Evolutionary conservation across 1,140 invertebrate species (phyloP).

Genomic region (Maconellicoccus hirsutus): DNA sequence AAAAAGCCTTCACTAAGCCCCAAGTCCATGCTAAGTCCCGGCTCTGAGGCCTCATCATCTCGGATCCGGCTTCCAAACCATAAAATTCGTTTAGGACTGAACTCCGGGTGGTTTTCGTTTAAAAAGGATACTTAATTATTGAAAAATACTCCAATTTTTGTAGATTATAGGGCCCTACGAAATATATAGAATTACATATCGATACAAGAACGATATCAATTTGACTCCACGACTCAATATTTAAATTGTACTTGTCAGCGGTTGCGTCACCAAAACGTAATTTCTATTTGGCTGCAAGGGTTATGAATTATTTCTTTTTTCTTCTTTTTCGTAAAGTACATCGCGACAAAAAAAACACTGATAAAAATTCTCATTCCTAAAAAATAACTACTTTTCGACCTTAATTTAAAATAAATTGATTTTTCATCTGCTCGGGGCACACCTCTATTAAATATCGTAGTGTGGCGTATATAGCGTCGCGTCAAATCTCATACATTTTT

Average conservation of each 20-base stretch:
- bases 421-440: neutral
- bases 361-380: neutral
- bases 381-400: slow-evolving; percentile 4
- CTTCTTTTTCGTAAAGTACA: too few relatives aligned
- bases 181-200: too few relatives aligned
- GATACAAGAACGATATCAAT: too few relatives aligned
- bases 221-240: neutral
- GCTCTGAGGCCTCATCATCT: too few relatives aligned
- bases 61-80: too few relatives aligned
- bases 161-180: too few relatives aligned
- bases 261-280: neutral
- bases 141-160: too few relatives aligned
- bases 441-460: neutral
- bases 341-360: neutral
- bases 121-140: too few relatives aligned
- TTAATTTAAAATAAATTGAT: slow-evolving; percentile 10
- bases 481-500: neutral
- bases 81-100: too few relatives aligned
- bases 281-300: neutral
- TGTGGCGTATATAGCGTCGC: neutral
- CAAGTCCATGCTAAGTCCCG: too few relatives aligned
- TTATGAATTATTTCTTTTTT: neutral
- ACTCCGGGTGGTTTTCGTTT: too few relatives aligned
- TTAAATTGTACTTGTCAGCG: neutral
- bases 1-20: too few relatives aligned